Conservation (phyloP, 2,888 invertebrate species). For the Amphipyra tragopoginis region DNA sequence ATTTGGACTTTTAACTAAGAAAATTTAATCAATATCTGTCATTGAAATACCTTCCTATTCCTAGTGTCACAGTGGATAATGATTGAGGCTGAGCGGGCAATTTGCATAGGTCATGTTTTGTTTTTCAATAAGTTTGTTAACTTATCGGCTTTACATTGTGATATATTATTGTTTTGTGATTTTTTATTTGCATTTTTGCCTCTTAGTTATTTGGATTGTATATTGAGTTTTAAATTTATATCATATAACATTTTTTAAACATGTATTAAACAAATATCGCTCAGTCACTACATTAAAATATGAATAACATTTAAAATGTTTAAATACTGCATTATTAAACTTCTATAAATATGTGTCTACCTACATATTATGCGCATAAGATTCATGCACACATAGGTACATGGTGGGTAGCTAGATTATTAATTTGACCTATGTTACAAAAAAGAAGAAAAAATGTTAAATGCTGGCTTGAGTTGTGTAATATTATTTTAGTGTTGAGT, state of each 20-base stretch:
- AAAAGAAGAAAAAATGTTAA: slow-evolving; percentile 17
- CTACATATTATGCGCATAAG: slow-evolving; percentile 13
- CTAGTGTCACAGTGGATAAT: slow-evolving; percentile 20
- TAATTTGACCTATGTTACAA: slow-evolving; percentile 20
- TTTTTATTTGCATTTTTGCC: slow-evolving; percentile 58
- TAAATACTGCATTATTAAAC: slow-evolving; percentile 17
- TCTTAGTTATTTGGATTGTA: slow-evolving; percentile 56
- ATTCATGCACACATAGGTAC: slow-evolving; percentile 18
- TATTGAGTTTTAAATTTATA: slow-evolving; percentile 60
- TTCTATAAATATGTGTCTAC: slow-evolving; percentile 14
- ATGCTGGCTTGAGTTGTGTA: slow-evolving; percentile 30
- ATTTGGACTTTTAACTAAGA: slow-evolving; percentile 30
- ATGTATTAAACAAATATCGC: slow-evolving; percentile 39
- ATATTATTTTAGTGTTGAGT: slow-evolving; percentile 40
- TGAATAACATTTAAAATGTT: slow-evolving; percentile 19
- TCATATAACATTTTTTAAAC: slow-evolving; percentile 48
- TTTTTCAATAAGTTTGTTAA: slow-evolving; percentile 53
- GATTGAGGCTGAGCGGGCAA: slow-evolving; percentile 37
- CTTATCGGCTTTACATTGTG: slow-evolving; percentile 58
- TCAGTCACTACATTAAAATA: slow-evolving; percentile 32
- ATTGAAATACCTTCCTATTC: slow-evolving; percentile 23
- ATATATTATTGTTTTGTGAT: slow-evolving; percentile 57
- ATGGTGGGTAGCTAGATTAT: slow-evolving; percentile 25
- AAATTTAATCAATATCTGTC: slow-evolving; percentile 22
- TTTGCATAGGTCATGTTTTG: slow-evolving; percentile 34